These are phyloP conservation scores for Steinernema scapterisci DNA, from an alignment of 2,888 invertebrate species.

Conservation along the genomic window DNA sequence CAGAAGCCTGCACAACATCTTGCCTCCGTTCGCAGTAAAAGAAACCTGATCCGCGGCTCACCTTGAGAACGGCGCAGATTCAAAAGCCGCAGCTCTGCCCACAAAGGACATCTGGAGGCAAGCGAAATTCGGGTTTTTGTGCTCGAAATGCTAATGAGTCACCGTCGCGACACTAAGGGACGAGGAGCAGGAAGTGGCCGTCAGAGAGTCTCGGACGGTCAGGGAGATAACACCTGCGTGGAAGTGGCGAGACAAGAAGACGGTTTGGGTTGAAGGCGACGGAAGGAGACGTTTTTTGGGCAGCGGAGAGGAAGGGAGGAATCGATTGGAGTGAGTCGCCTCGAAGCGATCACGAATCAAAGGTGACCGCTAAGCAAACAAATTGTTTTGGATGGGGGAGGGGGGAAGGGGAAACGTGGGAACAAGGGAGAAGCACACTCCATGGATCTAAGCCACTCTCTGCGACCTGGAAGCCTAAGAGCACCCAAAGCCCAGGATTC, in stretches of 20 bases:
- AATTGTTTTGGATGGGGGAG: background rate
- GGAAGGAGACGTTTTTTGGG: background rate
- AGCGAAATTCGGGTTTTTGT: background rate
- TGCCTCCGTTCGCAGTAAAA: background rate
- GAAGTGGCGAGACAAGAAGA: background rate
- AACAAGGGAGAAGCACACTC: no score
- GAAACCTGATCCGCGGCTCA: constrained; percentile 14
- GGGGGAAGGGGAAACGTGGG: no score
- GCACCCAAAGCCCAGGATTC: no score
- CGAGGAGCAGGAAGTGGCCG: background rate
- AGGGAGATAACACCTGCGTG: background rate
- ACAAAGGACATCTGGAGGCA: constrained; percentile 21
- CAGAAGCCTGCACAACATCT: no score
- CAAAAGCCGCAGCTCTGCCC: background rate
- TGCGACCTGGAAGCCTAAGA: no score
- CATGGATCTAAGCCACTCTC: no score
- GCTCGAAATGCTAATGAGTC: constrained; percentile 19
- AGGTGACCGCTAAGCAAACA: constrained; percentile 11
- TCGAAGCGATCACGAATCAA: background rate
- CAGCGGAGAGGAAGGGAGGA: background rate
- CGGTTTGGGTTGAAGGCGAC: background rate
- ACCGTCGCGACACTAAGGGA: no score
- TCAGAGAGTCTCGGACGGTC: constrained; percentile 10
- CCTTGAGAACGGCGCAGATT: constrained; percentile 28
- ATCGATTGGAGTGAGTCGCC: background rate